A percentile compares a stretch with the other conserved stretches of the same genome.
phyloP scores from a whole-genome alignment of 2,113 vertebrate species.

The Mesoclemmys tuberculata region DNA sequence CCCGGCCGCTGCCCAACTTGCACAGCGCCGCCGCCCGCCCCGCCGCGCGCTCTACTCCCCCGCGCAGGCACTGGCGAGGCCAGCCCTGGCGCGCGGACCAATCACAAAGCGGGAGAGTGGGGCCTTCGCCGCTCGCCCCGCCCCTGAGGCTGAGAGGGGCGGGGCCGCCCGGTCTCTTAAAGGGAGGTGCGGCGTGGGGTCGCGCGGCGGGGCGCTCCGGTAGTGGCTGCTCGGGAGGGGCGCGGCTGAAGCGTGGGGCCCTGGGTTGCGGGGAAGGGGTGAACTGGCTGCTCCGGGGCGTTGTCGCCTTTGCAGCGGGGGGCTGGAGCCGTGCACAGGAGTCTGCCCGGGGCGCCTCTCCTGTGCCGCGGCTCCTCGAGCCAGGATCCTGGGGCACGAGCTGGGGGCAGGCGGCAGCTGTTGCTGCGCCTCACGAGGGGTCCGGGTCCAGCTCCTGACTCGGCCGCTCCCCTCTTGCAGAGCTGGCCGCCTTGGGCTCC shows the following conservation, averaged over 20 bases:
- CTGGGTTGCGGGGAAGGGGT: too few species aligned
- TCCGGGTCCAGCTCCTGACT: not conserved
- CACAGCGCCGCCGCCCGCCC: conserved; percentile 37
- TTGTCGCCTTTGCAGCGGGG: too few species aligned
- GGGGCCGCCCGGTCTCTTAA: not conserved
- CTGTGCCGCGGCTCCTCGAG: not conserved
- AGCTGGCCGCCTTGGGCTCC: too few species aligned
- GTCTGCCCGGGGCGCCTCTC: not conserved
- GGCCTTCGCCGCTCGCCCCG: not conserved
- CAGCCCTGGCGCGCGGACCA: not conserved
- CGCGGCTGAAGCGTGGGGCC: not conserved
- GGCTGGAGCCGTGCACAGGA: too few species aligned
- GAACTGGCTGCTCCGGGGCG: too few species aligned
- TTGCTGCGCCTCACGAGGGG: not conserved
- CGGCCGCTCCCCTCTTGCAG: not conserved
- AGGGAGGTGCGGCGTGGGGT: not conserved
- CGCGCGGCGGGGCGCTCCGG: too few species aligned
- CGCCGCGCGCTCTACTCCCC: conserved; percentile 24
- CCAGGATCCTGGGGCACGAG: too few species aligned
- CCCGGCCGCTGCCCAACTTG: conserved; percentile 3
- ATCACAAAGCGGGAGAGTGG: not conserved
- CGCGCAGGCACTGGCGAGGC: conserved; percentile 19
- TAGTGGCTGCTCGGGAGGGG: not conserved
- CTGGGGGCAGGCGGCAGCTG: too few species aligned
- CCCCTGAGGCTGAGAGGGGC: not conserved